phyloP scores from a whole-genome alignment of 2,888 invertebrate species.

The Latrodectus elegans region DNA sequence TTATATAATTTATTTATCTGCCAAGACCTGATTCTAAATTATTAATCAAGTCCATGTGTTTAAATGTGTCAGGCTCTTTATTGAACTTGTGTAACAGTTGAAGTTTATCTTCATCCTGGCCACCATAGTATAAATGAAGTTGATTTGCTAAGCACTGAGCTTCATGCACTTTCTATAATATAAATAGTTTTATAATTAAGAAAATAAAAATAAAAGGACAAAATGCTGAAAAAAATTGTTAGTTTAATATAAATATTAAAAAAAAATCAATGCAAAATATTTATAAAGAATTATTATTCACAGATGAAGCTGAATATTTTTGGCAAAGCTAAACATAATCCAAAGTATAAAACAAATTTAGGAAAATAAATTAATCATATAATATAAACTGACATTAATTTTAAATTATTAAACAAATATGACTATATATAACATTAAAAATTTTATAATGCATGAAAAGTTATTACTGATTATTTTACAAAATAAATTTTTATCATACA shows the following conservation, averaged over 20 bases:
- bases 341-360: too few species aligned
- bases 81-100: slow-evolving; percentile 83
- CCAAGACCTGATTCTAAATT: slow-evolving; percentile 50
- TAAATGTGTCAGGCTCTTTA: slow-evolving; percentile 83
- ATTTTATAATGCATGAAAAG: too few species aligned
- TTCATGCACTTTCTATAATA: slow-evolving; percentile 80
- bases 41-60: slow-evolving; percentile 85
- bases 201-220: not conserved
- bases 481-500: too few species aligned
- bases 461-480: too few species aligned
- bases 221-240: not conserved
- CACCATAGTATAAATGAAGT: slow-evolving; percentile 86
- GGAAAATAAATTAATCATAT: too few species aligned
- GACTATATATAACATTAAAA: too few species aligned
- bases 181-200: slow-evolving; percentile 9
- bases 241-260: not conserved
- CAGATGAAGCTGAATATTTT: not conserved
- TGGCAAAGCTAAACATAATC: too few species aligned
- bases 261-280: not conserved
- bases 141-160: slow-evolving; percentile 91
- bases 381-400: too few species aligned
- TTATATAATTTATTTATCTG: slow-evolving; percentile 9
- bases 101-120: slow-evolving; percentile 80
- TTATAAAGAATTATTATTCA: not conserved
- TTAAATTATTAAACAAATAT: too few species aligned